Conservation (phyloP, 2,113 vertebrate species). For the Origma solitaria region DNA sequence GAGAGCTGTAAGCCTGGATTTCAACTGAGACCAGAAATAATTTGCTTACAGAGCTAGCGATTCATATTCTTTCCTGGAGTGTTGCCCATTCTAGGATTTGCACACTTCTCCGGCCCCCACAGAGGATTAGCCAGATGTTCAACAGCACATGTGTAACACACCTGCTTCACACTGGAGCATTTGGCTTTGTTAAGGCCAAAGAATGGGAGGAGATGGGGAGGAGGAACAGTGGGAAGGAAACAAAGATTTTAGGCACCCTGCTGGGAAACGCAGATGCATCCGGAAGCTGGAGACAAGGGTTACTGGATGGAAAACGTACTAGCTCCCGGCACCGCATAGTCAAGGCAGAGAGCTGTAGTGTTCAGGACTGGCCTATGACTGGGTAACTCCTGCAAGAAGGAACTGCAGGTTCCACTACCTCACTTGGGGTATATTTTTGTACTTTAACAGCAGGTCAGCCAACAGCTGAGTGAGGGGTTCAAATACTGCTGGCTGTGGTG, state of each 20-base stretch:
- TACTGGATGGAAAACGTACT: neutral
- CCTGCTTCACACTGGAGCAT: neutral
- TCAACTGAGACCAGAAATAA: neutral
- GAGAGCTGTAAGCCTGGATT: neutral
- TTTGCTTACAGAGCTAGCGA: neutral
- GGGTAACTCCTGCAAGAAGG: neutral
- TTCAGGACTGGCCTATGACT: neutral
- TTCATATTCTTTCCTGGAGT: neutral
- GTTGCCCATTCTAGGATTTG: conserved; percentile 25
- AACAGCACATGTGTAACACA: neutral
- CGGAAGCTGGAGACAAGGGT: neutral
- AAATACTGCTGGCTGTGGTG: neutral
- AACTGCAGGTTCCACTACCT: neutral
- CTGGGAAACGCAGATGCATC: neutral
- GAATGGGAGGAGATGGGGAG: neutral
- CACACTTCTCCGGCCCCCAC: neutral
- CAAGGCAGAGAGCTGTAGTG: neutral
- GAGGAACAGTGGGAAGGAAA: neutral
- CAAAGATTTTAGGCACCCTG: neutral
- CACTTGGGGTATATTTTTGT: neutral
- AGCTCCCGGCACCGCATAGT: neutral
- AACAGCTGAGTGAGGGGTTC: neutral
- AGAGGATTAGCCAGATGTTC: conserved; percentile 39
- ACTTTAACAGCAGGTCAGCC: neutral
- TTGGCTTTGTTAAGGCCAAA: neutral